Evolutionary conservation across 1,140 invertebrate species (phyloP).

Genomic region (Protaetia brevitarsis): DNA sequence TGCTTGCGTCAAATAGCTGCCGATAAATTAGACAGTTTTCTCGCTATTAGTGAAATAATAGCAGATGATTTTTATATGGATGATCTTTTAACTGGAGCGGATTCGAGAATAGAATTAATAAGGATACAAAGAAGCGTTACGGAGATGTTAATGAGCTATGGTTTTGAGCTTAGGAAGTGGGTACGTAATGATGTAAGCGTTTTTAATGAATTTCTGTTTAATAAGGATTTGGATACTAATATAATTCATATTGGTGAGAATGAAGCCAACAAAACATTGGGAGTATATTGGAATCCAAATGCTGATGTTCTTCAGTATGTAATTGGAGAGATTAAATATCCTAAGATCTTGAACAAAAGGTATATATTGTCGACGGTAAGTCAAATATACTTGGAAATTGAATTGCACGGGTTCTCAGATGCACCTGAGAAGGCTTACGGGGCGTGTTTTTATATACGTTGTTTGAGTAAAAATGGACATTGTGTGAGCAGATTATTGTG

Average conservation of each 20-base stretch:
- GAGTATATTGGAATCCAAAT: background rate
- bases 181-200: background rate
- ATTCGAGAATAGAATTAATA: slow-evolving; percentile 23
- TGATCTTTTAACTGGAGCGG: slow-evolving; percentile 18
- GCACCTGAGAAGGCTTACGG: slow-evolving; percentile 11
- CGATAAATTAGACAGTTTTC: slow-evolving; percentile 7
- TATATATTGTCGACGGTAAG: slow-evolving; percentile 40
- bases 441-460: background rate
- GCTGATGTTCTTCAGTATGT: slow-evolving; percentile 8
- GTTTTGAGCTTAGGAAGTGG: slow-evolving; percentile 23
- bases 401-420: slow-evolving; percentile 32
- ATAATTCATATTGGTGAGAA: background rate
- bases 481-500: background rate
- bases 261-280: slow-evolving; percentile 19
- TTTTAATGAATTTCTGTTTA: background rate
- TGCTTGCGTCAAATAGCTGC: slow-evolving; percentile 25
- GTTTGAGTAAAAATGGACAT: background rate
- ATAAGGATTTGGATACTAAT: background rate
- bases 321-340: background rate
- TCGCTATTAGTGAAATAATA: background rate
- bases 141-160: background rate
- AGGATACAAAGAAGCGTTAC: background rate
- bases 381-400: slow-evolving; percentile 28
- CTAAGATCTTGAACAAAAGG: slow-evolving; percentile 32
- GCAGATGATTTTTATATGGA: slow-evolving; percentile 24